Evolutionary conservation across 2,888 invertebrate species (phyloP), one percentile per base, ranked within the genome.

Genomic region (Cantharis flavilabris): DNA sequence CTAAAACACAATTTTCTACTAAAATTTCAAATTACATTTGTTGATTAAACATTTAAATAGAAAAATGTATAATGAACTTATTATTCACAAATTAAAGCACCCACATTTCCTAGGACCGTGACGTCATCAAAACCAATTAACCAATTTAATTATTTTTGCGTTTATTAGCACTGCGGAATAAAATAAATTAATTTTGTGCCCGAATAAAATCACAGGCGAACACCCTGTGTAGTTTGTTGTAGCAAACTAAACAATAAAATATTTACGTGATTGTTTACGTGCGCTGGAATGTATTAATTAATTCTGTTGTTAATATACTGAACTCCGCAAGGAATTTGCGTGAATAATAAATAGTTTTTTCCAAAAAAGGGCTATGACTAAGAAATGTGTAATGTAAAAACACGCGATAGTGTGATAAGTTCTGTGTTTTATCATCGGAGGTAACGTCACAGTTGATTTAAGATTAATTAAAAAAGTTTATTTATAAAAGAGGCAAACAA

Each of bases 1-100:
- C 20, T 65, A 23, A 65, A 65, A 64, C 64, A 64, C 5, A 65
- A 65, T 65, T 65, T 18, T 23, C 9, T 67, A 9, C 3, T 1
- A 23, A 30, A 30, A 30, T 30, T 10, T 30, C 2, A 30, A 30
- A 30, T 23, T 23, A 67, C 7, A 16, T 20, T 64, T 20, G 16
- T 64, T 23, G 20, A 67, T 23, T n/a, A 67, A 67, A 67, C 20
- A 16, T 67, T 23, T 67, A 23, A 67, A 23, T 23, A 23, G 65
- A 67, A 23, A 23, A 23, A 23, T 13, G 65, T 26, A 20, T 67
- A 67, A 23, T 67, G 65, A 20, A 67, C 23, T 20, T 67, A 67
- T 67, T 67, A 67, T 67, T 67, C 65, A 67, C n/a, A 18, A 20
- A 67, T 67, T 67, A 67, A 67, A 26, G 65, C 65, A 67, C 65